These are phyloP conservation scores for Misgurnus mizolepis DNA, from an alignment of 2,113 vertebrate species.

Conservation along the genomic window DNA sequence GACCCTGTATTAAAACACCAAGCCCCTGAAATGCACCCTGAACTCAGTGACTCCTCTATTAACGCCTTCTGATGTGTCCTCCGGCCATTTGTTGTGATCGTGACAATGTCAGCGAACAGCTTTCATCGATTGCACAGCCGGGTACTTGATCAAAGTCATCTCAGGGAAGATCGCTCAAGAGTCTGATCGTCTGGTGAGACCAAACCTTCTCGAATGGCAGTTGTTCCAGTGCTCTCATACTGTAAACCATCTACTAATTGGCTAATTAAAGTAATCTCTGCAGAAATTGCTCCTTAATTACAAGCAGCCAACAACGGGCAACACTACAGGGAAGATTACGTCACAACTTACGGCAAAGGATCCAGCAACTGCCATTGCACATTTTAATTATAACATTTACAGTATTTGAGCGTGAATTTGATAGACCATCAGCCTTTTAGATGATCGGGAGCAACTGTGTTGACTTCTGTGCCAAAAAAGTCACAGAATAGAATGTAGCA, in stretches of 20 bases:
- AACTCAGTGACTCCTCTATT: conserved; percentile 16
- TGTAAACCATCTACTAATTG: conserved; percentile 55
- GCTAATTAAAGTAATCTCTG: conserved; percentile 59
- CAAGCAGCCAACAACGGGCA: conserved; percentile 51
- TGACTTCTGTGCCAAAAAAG: neutral
- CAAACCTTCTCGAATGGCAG: conserved; percentile 38
- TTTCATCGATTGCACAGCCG: conserved; percentile 6
- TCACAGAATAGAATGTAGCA: neutral
- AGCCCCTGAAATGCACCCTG: neutral
- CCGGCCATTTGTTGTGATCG: neutral
- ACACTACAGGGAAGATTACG: conserved; percentile 31
- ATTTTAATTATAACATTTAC: conserved; percentile 26
- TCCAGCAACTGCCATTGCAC: conserved; percentile 48
- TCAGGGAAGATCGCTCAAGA: conserved; percentile 18
- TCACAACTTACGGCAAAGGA: conserved; percentile 43
- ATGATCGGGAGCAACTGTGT: too few species aligned
- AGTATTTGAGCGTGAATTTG: neutral
- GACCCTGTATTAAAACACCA: neutral
- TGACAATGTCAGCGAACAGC: neutral
- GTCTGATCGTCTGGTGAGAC: conserved; percentile 20
- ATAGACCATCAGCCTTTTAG: neutral
- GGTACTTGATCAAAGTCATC: conserved; percentile 23
- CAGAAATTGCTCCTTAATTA: conserved; percentile 61
- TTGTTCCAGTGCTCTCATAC: conserved; percentile 30
- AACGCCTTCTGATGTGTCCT: neutral